Percentiles rank a stretch among this genome's conserved stretches.
These are phyloP conservation scores for Drosophila murphyi DNA, from an alignment of 1,140 invertebrate species.

Conservation along the genomic window DNA sequence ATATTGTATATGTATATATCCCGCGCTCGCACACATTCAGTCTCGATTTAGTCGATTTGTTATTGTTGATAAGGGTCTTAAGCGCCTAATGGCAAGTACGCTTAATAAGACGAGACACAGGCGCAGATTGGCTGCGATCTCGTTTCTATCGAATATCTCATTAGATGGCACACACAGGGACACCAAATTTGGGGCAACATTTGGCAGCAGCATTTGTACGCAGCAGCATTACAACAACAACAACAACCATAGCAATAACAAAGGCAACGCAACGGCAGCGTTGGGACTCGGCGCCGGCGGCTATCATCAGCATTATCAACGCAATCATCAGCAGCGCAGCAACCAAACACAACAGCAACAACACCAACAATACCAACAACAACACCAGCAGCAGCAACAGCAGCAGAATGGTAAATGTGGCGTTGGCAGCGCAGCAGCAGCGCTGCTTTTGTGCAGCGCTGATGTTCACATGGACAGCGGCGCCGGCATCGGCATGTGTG, in stretches of 20 bases:
- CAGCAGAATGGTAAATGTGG: slow-evolving; percentile 53
- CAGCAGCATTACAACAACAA: slow-evolving; percentile 42
- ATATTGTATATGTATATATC: not conserved
- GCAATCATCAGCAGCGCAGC: slow-evolving; percentile 72
- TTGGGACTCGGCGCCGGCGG: slow-evolving; percentile 76
- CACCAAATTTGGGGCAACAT: slow-evolving; percentile 88
- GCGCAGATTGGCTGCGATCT: slow-evolving; percentile 93
- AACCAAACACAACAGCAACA: slow-evolving; percentile 55
- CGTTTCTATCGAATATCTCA: slow-evolving; percentile 97
- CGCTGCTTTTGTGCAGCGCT: slow-evolving; percentile 63
- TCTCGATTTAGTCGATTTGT: slow-evolving; percentile 36
- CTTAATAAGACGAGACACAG: slow-evolving; percentile 85
- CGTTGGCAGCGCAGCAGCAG: slow-evolving; percentile 38
- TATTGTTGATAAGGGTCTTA: slow-evolving; percentile 51
- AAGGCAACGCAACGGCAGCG: slow-evolving; percentile 60
- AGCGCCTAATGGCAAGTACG: slow-evolving; percentile 84
- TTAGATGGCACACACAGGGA: slow-evolving; percentile 95
- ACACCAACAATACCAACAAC: slow-evolving; percentile 48
- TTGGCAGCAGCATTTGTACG: slow-evolving; percentile 78
- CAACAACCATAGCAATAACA: slow-evolving; percentile 38
- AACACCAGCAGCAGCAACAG: slow-evolving; percentile 47
- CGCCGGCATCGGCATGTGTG: too few species aligned
- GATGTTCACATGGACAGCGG: slow-evolving; percentile 66
- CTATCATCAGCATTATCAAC: slow-evolving; percentile 79
- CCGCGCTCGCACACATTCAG: not conserved